Evolutionary conservation across 1,140 invertebrate genomes (phyloP).

Genomic region (Platyscapa corneri): DNA sequence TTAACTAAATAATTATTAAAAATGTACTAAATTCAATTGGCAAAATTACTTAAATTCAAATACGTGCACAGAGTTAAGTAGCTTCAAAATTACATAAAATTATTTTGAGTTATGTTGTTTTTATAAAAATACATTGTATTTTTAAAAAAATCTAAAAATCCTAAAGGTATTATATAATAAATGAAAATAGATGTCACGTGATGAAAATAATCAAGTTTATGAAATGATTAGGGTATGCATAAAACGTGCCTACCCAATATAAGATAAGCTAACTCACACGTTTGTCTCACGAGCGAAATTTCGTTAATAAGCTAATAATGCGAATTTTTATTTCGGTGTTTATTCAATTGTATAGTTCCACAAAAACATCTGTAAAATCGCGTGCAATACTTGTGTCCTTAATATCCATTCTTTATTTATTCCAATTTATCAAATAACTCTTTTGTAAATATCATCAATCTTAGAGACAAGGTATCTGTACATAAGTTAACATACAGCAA

Average conservation of each 20-base stretch:
- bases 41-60: too few species aligned
- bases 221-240: background rate
- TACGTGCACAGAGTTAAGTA: too few species aligned
- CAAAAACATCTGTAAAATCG: background rate
- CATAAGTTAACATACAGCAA: too few species aligned
- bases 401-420: background rate
- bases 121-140: too few species aligned
- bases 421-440: background rate
- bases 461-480: background rate
- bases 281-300: background rate
- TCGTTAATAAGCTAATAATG: background rate
- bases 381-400: background rate
- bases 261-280: background rate
- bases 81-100: too few species aligned
- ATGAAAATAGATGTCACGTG: background rate
- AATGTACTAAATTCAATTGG: too few species aligned
- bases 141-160: background rate
- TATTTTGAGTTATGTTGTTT: too few species aligned
- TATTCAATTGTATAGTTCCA: background rate
- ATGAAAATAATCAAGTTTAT: background rate
- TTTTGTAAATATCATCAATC: background rate
- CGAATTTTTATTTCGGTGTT: background rate
- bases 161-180: background rate
- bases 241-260: background rate
- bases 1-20: too few species aligned